A percentile compares a stretch with the other conserved stretches of the same genome.
Conservation (phyloP, 2,113 vertebrate species). For the Atherinomorus stipes region DNA sequence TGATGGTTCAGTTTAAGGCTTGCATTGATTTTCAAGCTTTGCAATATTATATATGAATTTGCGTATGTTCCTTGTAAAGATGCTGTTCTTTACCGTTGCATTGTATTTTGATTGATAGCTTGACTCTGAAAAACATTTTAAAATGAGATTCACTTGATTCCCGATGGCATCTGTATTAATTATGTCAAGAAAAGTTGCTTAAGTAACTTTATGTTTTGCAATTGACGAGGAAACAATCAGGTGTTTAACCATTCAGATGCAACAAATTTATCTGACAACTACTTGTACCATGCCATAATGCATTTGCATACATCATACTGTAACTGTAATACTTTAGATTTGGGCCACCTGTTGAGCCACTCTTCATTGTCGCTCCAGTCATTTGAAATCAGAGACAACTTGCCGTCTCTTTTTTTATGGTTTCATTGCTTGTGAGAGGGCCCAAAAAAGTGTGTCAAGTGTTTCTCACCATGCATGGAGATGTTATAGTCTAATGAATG, state of each 20-base stretch:
- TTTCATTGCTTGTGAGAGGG: constrained; percentile 15
- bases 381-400: constrained; percentile 16
- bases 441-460: constrained; percentile 25
- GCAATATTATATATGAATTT: not conserved
- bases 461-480: constrained; percentile 31
- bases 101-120: no score
- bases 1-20: not conserved
- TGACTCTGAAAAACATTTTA: no score
- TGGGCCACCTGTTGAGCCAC: not conserved
- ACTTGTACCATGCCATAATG: no score
- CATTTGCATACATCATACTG: not conserved
- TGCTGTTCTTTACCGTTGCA: no score
- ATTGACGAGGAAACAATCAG: no score
- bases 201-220: no score
- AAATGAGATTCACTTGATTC: no score
- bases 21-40: not conserved
- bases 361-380: constrained; percentile 11
- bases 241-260: no score
- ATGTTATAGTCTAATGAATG: constrained; percentile 41
- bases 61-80: no score
- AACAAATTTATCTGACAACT: no score
- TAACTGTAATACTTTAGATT: not conserved
- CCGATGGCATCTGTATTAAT: no score
- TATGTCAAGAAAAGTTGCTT: no score
- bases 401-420: constrained; percentile 9